phyloP scores from a whole-genome alignment of 1,140 invertebrate species.

The Tribolium madens region DNA sequence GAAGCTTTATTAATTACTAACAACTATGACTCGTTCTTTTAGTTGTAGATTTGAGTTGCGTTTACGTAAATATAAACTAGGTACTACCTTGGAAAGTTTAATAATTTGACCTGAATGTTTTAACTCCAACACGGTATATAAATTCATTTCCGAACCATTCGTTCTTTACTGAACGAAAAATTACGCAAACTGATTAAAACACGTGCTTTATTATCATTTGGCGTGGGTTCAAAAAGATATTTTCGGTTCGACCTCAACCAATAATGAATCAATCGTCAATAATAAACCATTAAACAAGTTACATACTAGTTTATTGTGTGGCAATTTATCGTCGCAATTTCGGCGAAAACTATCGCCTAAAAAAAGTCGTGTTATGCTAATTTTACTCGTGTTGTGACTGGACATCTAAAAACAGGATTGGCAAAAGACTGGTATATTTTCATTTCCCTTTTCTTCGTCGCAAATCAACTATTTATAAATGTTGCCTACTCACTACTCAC shows the following conservation, averaged over 20 bases:
- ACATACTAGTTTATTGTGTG: background rate
- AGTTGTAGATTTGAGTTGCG: background rate
- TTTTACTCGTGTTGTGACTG: background rate
- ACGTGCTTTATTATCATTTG: slow-evolving; percentile 11
- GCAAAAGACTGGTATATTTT: background rate
- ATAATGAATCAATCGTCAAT: slow-evolving; percentile 21
- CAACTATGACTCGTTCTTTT: background rate
- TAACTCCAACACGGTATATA: background rate
- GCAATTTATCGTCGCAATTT: slow-evolving; percentile 1
- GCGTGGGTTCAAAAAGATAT: background rate
- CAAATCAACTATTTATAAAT: background rate
- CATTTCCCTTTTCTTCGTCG: background rate
- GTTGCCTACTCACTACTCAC: background rate
- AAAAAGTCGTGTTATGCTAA: background rate
- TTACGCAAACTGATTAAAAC: slow-evolving; percentile 16
- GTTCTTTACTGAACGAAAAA: slow-evolving; percentile 9
- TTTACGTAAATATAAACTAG: slow-evolving; percentile 26
- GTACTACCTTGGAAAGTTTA: slow-evolving; percentile 33
- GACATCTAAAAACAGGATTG: background rate
- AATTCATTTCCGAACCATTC: slow-evolving; percentile 9
- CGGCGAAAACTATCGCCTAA: background rate
- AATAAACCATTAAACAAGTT: slow-evolving; percentile 30
- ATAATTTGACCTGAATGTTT: slow-evolving; percentile 19
- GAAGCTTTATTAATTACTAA: background rate
- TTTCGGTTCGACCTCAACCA: background rate